Base-by-base conservation (phyloP, 2,888 invertebrate species). In the Leptinotarsa peninsularis region DNA sequence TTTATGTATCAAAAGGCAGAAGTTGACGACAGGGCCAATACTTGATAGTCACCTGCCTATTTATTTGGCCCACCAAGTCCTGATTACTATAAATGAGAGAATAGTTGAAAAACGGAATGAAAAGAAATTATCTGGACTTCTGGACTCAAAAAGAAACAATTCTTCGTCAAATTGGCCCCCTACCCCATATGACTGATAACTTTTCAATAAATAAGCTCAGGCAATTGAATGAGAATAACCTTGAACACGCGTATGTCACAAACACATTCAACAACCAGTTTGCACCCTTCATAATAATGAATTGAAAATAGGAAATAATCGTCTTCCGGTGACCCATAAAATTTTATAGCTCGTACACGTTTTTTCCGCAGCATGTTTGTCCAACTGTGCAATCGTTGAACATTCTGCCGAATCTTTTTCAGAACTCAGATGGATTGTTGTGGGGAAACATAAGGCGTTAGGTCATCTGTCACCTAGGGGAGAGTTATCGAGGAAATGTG, bases 311-410 rank as follows among this genome's bases (percentile, higher is more conserved):
- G 58, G 58, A 58, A 58, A 58, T 23, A 58, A 23, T 58, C 23
- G 23, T 58, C 58, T 23, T 58, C 58, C 58, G 58, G 58, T 58
- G 58, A 14, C 58, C 58, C 18, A 58, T 58, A 58, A 58, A 58
- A 58, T 13, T 15, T 58, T 58, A 58, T 58, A 23, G 58, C 23
- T 10, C 4, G 23, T 58, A 58, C 58, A 58, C 58, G 58, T 23
- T 58, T 58, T 58, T 58, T 14, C 58, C 58, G 58, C 21, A 58
- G 4, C 15, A 23, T 10, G 23, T 23, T 23, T 27, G 15, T 4
- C 58, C 58, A 58, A 58, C 58, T 58, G 58, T 23, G 58, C 58
- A 58, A 58, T 58, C 56, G 18, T 58, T 58, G 13, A 21, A 18
- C 18, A 21, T 58, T 21, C 56, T n/a, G 18, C 15, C 56, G 15